Percentiles rank a stretch among this genome's conserved stretches.
These are phyloP conservation scores for Notolepis coatsorum DNA, from an alignment of 2,797 vertebrate genomes.

Conservation along the genomic window DNA sequence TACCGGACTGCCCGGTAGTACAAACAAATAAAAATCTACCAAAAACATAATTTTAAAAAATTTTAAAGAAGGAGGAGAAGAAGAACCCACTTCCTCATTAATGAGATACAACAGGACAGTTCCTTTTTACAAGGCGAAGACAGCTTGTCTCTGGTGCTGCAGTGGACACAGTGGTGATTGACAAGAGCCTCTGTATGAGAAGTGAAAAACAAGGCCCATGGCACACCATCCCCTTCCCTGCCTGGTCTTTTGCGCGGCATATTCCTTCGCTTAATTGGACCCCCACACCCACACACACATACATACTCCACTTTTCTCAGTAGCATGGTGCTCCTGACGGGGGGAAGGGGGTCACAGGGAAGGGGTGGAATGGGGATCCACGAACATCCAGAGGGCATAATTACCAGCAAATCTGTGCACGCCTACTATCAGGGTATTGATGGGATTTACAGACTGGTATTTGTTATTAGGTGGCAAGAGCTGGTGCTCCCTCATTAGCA, in stretches of 20 bases:
- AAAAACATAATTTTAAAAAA: too few relatives aligned
- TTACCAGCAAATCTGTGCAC: conserved; percentile 62
- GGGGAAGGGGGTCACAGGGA: conserved; percentile 17
- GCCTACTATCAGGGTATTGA: conserved; percentile 49
- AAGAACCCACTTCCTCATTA: conserved; percentile 48
- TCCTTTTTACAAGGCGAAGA: conserved; percentile 32
- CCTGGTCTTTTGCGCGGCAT: conserved; percentile 49
- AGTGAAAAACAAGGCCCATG: conserved; percentile 44
- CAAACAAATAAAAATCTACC: too few relatives aligned
- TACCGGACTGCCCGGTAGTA: too few relatives aligned
- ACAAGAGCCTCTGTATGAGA: conserved; percentile 38
- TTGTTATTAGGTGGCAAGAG: conserved; percentile 55
- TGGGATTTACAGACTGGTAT: conserved; percentile 57
- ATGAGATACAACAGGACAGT: conserved; percentile 48
- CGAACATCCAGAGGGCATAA: conserved; percentile 66
- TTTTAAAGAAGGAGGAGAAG: conserved; percentile 4
- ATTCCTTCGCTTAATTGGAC: conserved; percentile 70
- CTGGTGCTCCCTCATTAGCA: conserved; percentile 70
- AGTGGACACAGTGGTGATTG: conserved; percentile 39
- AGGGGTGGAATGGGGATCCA: conserved; percentile 8
- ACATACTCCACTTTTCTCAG: too few relatives aligned
- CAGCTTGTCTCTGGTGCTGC: conserved; percentile 41
- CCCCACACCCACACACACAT: conserved; percentile 25
- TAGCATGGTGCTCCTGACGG: conserved; percentile 31
- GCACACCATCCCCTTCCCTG: conserved; percentile 41